Base-by-base conservation (phyloP, 1,140 invertebrate species). In the Doryteuthis pealeii region DNA sequence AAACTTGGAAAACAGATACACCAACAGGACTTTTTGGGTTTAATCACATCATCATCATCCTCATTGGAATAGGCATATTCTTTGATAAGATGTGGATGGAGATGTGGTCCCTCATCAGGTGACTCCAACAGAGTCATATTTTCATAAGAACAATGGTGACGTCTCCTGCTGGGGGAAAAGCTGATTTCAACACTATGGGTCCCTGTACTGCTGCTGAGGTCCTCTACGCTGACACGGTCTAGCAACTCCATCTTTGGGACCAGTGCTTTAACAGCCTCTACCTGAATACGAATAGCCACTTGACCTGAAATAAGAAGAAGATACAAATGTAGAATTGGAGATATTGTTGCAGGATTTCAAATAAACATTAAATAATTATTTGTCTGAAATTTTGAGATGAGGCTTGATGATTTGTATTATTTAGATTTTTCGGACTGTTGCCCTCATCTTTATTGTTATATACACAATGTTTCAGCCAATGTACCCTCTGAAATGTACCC, bases 101-200 rank as follows among this genome's bases (percentile, higher is more conserved):
- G 49, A 14, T 58, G 70, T 35, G 68, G 32, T 12, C 58, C 43
- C 45, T 80, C 77, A 12, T 71, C 74, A 15, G 70, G 68, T 15
- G 74, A 73, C 2, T 78, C 81, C 6, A 80, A 70, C 65, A 79
- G 69, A 31, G 78, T 76, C 81, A 82, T 82, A 58, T 82, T 80
- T n/a, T 80, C 81, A 58, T 79, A 80, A 5, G 81, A 82, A 71
- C 80, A 77, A 70, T 80, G 77, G 28, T 76, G 73, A 26, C 77
- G 70, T 2, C 76, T 54, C 26, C 54, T 22, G 18, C 54, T 62
- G 0, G 77, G 75, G 1, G 77, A 76, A n/a, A 78, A 66, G 40
- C 71, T 45, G 18, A 72, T 72, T 66, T 73, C 72, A 5, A 71
- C 67, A 68, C 32, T 68, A 30, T 68, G 66, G 6, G 66, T 68